Base-by-base conservation (phyloP, 2,888 invertebrate genomes). In the Caenorhabditis sp. region DNA sequence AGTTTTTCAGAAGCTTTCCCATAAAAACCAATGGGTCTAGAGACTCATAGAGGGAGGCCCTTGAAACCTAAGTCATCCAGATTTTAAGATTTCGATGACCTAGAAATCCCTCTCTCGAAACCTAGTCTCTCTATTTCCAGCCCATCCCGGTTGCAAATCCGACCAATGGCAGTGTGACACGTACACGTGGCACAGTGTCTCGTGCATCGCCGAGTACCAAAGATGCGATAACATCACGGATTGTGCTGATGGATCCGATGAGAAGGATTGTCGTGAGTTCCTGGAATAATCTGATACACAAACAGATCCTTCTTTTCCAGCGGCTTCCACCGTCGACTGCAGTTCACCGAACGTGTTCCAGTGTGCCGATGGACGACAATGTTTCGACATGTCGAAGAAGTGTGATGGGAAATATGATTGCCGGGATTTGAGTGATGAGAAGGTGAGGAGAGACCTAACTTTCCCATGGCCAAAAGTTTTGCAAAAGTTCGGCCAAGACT, bases 181-280 rank as follows among this genome's bases (percentile, higher is more conserved):
- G 93, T 97, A 97, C 94, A 95, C 95, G 90, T 97, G 96, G 95
- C 97, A 97, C 94, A 96, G 82, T 72, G 96, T 97, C 38, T 97
- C 96, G 93, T 97, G 97, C 93, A 95, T 97, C 92, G 96, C 97
- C 81, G 95, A 95, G 85, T 96, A 97, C 94, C 95, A 96, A 93
- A 95, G 96, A 93, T 97, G 97, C 94, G 97, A 97, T 94, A 96
- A 95, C 95, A 95, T 95, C 87, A 96, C 96, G 44, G 97, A 97
- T 94, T 98, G 98, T 93, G 95, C 96, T 84, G 97, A 97, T 93
- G 96, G 96, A 87, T 96, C 96, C 47, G 98, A 98, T 93, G 97
- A 98, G 94, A 95, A 96, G 64, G 92, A 92, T 93, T 98, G 97
- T 94, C 95, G 97, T 97, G 94, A 96, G 96, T 96, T 54, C 12